Base-by-base conservation (phyloP, 2,113 vertebrate species). In the Chloropsis hardwickii region DNA sequence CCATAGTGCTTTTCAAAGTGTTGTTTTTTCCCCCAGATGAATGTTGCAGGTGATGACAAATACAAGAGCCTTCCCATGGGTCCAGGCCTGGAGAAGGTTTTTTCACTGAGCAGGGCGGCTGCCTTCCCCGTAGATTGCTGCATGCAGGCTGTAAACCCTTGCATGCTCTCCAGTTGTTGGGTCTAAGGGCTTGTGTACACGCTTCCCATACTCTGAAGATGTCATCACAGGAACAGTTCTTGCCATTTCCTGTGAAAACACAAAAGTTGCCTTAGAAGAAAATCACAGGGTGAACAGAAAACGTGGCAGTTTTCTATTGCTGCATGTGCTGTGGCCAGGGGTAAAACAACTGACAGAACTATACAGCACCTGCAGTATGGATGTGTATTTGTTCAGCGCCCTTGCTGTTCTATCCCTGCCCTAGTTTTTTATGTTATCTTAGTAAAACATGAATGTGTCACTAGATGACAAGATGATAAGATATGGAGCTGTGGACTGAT, bases 61-160 rank as follows among this genome's bases (percentile, higher is more conserved):
- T 51, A 40, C 3, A 21, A 48, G 65, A 76, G 64, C 29, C 14
- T 97, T 92, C 97, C 44, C 77, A 50, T 4, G 96, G 94, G n/a
- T 80, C 8, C 13, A 94, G 62, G 73, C 93, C 90, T 65, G 93
- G 87, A 37, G 96, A 92, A 81, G 81, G 78, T 1, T 96, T 91
- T n/a, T 47, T 93, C 48, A 77, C 10, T 39, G 97, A 71, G 77
- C 95, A 76, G 80, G 47, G 54, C 87, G 74, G 51, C 91, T 95
- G 2, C 95, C 97, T 93, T 97, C 97, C n/a, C 97, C 69, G 3
- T 97, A 98, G 95, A 98, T 97, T 62, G 98, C 98, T 1, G 87
- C 45, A 8, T 88, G 42, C 35, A 98, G 3, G 0, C 70, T 93
- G 39, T 91, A 78, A 62, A 90, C 82, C 4, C 74, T 96, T 16